Percentiles rank a stretch among this genome's conserved stretches.
phyloP scores from a whole-genome alignment of 2,888 invertebrate genomes.

The Notodonta dromedarius region DNA sequence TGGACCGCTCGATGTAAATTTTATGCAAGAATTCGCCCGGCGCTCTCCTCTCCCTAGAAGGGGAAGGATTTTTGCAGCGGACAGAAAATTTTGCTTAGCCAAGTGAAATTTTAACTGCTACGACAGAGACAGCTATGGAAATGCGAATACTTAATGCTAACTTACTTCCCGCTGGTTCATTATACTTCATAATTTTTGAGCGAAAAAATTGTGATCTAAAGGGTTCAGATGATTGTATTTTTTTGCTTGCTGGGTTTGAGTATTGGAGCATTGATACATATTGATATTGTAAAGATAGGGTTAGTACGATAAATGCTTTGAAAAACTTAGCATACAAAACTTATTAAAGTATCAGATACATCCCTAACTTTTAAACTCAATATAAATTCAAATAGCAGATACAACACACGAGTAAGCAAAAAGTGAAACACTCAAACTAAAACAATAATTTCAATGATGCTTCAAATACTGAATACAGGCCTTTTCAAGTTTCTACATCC shows the following conservation, averaged over 20 bases:
- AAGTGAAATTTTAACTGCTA: constrained; percentile 84
- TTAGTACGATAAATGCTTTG: too few relatives aligned
- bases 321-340: neutral
- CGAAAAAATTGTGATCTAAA: constrained; percentile 67
- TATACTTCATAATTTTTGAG: constrained; percentile 80
- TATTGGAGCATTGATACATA: constrained; percentile 21
- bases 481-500: constrained; percentile 30
- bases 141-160: constrained; percentile 83
- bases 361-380: constrained; percentile 22
- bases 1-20: constrained; percentile 84
- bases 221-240: constrained; percentile 50
- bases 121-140: constrained; percentile 81
- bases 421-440: constrained; percentile 43
- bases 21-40: constrained; percentile 82
- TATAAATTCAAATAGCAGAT: constrained; percentile 38
- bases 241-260: constrained; percentile 23
- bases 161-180: constrained; percentile 81
- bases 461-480: constrained; percentile 26
- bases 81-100: constrained; percentile 84
- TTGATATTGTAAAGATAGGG: too few relatives aligned
- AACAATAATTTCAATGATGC: constrained; percentile 45
- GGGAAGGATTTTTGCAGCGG: constrained; percentile 81
- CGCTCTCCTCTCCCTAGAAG: constrained; percentile 75
- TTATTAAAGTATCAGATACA: neutral
- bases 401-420: constrained; percentile 12